These are phyloP conservation scores for Hirundo rustica DNA, from an alignment of 2,797 vertebrate species.

Conservation along the genomic window DNA sequence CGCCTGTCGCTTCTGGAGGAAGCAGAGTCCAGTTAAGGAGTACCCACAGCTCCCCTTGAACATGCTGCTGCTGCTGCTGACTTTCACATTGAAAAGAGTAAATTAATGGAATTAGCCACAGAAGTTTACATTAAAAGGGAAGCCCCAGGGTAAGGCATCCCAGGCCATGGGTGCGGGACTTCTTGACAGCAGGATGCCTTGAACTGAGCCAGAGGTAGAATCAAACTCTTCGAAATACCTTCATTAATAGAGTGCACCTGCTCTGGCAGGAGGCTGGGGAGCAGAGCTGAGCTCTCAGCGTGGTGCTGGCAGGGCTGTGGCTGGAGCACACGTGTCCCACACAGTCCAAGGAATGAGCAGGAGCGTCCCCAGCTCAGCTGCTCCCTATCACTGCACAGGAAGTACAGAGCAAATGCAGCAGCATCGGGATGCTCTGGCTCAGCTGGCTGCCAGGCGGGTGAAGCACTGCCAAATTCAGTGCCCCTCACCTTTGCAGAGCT, in stretches of 20 bases:
- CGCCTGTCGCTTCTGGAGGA: not conserved
- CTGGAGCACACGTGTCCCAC: not conserved
- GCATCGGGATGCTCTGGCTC: rapidly evolving
- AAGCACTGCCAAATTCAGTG: not conserved
- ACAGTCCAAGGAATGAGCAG: not conserved
- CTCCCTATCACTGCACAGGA: not conserved
- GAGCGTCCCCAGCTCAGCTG: not conserved
- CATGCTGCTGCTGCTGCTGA: not conserved
- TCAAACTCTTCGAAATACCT: not conserved
- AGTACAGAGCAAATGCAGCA: not conserved
- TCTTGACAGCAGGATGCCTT: not conserved
- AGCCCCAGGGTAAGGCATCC: not conserved
- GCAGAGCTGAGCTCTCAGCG: rapidly evolving
- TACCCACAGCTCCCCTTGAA: not conserved
- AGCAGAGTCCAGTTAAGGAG: not conserved
- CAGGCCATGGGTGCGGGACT: rapidly evolving
- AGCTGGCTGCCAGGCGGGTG: not conserved
- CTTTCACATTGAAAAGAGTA: not conserved
- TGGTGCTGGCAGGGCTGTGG: rapidly evolving
- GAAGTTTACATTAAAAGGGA: conserved; percentile 11
- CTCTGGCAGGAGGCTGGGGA: not conserved
- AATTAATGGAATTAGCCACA: not conserved
- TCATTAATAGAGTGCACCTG: not conserved
- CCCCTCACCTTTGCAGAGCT: not conserved
- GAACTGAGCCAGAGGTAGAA: not conserved